These are phyloP conservation scores for Podilymbus podiceps DNA, from an alignment of 2,113 vertebrate species.

Conservation along the genomic window DNA sequence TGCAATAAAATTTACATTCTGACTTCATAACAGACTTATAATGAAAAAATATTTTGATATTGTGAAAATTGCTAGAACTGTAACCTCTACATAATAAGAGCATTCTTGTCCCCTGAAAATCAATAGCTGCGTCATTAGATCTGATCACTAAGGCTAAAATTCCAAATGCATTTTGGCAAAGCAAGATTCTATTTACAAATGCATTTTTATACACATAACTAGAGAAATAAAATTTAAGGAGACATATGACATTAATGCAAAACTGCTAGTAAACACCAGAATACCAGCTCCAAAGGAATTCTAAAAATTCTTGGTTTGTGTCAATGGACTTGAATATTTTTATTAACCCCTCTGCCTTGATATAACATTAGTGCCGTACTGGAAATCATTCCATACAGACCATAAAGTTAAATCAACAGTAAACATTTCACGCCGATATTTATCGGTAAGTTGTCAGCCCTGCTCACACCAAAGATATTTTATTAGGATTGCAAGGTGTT, in stretches of 20 bases:
- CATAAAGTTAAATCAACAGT: background rate
- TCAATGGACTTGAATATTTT: background rate
- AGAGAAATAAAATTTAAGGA: background rate
- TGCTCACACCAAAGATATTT: background rate
- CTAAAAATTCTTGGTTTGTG: background rate
- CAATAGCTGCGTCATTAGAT: background rate
- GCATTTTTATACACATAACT: background rate
- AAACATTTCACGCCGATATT: background rate
- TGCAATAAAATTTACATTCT: background rate
- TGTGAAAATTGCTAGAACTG: background rate
- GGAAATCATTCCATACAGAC: background rate
- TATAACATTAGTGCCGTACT: background rate
- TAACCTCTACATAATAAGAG: background rate
- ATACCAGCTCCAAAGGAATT: background rate
- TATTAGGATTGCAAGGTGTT: background rate
- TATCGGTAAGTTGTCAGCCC: background rate
- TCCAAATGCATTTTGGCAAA: background rate
- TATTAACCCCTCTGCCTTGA: background rate
- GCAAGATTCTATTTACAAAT: background rate
- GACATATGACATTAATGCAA: background rate
- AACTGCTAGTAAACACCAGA: background rate
- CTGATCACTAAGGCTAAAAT: background rate
- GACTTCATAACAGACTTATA: background rate
- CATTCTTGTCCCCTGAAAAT: background rate
- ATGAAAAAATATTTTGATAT: background rate